Evolutionary conservation across 2,797 vertebrate species (phyloP), one percentile per base, ranked within the genome.

Genomic region (Chloroceryle amazona): DNA sequence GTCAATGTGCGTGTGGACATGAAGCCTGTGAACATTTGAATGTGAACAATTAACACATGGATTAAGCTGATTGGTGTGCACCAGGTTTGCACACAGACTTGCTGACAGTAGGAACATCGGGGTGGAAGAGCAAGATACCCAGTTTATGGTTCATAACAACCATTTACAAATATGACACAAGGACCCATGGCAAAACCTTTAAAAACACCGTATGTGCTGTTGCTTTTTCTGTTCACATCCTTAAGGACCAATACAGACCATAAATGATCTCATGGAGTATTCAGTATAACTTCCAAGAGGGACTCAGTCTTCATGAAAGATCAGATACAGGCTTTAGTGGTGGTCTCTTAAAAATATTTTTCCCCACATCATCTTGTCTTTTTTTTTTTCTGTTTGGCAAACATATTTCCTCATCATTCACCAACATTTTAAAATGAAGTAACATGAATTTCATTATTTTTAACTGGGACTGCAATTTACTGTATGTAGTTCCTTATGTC

Each of bases 341-440:
- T 68, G 9, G 1, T 42, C 7, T 86, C 11, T 67, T 65, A 78
- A 76, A 86, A 74, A 8, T 13, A 11, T 26, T 66, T 41, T 68
- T 58, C 6, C 11, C 5, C 13, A 62, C 67, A 73, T 52, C 28
- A 84, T 28, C 22, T 84, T 92, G 12, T 39, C 41, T 35, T 86
- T 81, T 83, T 81, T 39, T 83, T 81, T 63, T 62, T 86, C n/a
- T 52, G 4, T 92, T 92, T 89, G 51, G 62, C 28, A 96, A 60
- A 73, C 41, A 63, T 12, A 82, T 5, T 4, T 81, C 91, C 79
- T 88, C 58, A 78, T 83, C 66, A 82, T 71, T 84, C 62, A 85
- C 9, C 3, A 33, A 88, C n/a, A 42, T 86, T 95, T 81, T 88
- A 35, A 83, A 90, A 65, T 31, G 2, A 82, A 82, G 92, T 68